Evolutionary conservation across 2,888 invertebrate species (phyloP).

Genomic region (Argyresthia goedartella): DNA sequence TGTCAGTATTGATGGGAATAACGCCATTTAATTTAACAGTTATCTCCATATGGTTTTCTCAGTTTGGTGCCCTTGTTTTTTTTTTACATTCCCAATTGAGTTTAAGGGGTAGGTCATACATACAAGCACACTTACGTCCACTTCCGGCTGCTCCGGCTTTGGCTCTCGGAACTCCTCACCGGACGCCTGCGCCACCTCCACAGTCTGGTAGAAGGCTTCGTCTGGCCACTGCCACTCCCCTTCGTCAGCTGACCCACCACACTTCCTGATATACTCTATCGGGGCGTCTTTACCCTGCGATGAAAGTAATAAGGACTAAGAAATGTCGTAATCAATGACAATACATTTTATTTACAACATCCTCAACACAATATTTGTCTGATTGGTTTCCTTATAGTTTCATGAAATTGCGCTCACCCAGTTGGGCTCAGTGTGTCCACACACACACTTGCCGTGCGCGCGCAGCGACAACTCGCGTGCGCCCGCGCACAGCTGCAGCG

Average conservation of each 20-base stretch:
- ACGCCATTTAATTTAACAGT: too few species aligned
- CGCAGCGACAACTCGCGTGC: slow-evolving; percentile 23
- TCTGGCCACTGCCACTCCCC: slow-evolving; percentile 39
- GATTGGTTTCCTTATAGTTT: background rate
- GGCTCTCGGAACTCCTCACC: too few species aligned
- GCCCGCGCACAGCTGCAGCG: slow-evolving; percentile 28
- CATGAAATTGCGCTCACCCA: background rate
- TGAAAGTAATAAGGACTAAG: background rate
- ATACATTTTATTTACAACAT: background rate
- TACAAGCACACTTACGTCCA: too few species aligned
- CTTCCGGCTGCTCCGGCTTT: too few species aligned
- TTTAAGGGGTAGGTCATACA: too few species aligned
- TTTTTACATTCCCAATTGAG: too few species aligned
- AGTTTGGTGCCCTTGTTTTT: too few species aligned
- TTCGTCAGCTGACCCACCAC: slow-evolving; percentile 2
- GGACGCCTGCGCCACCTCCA: too few species aligned
- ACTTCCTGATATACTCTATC: slow-evolving; percentile 26
- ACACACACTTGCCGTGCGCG: slow-evolving; percentile 37
- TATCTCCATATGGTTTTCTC: too few species aligned
- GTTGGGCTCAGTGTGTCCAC: slow-evolving; percentile 22
- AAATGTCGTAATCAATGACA: background rate
- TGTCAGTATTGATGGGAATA: too few species aligned
- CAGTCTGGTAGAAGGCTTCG: slow-evolving; percentile 16
- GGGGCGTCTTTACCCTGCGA: slow-evolving; percentile 24
- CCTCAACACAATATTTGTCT: background rate